phyloP scores from a whole-genome alignment of 2,113 vertebrate species.

The Alligator sinensis region DNA sequence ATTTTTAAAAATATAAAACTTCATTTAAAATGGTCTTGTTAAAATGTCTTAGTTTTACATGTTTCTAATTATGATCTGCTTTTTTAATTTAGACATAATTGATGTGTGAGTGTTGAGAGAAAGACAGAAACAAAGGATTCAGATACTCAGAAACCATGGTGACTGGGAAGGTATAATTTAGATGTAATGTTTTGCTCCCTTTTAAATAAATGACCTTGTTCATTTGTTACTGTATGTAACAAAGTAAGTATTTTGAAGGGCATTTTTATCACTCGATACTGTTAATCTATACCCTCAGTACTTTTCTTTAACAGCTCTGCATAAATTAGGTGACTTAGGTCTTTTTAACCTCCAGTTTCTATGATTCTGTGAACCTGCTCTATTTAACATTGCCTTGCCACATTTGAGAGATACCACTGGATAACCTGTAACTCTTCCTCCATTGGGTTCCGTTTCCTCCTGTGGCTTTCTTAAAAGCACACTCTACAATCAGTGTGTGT shows the following conservation, averaged over 20 bases:
- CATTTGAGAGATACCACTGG: background rate
- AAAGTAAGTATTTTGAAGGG: background rate
- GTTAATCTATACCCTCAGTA: background rate
- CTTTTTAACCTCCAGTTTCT: background rate
- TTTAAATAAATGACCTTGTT: background rate
- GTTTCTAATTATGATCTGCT: background rate
- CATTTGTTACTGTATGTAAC: background rate
- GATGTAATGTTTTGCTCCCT: background rate
- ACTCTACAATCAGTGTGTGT: too few species aligned
- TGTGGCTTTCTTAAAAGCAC: too few species aligned
- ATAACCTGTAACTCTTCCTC: background rate
- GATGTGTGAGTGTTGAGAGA: background rate
- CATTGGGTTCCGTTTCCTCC: background rate
- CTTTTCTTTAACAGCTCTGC: background rate
- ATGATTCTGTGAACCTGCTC: background rate
- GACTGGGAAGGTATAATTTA: background rate
- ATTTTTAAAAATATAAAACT: background rate
- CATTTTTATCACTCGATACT: background rate
- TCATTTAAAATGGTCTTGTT: background rate
- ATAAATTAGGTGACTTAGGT: background rate
- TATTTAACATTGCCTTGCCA: background rate
- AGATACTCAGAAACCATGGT: background rate
- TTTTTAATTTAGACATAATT: background rate
- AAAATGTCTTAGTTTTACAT: background rate
- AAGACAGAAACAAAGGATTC: background rate